phyloP scores from a whole-genome alignment of 2,113 vertebrate species.

The Cromileptes altivelis region DNA sequence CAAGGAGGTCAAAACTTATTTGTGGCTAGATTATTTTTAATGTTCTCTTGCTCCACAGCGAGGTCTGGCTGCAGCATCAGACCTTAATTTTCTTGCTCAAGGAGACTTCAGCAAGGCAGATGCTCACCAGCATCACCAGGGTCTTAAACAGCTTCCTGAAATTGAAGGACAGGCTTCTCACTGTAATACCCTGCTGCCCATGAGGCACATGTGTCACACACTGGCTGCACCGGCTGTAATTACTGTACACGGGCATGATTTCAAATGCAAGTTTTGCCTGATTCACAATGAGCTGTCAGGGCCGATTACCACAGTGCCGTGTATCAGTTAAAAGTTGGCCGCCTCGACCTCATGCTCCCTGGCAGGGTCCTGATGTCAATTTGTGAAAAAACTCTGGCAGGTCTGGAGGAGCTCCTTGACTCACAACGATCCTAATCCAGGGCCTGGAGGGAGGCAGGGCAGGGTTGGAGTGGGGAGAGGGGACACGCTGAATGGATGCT shows the following conservation, averaged over 20 bases:
- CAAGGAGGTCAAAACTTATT: slow-evolving; percentile 8
- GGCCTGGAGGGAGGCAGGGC: slow-evolving; percentile 39
- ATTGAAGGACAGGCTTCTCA: slow-evolving; percentile 31
- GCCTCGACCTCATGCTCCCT: slow-evolving; percentile 9
- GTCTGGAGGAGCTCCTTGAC: slow-evolving; percentile 60
- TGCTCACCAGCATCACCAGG: slow-evolving; percentile 35
- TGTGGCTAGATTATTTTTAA: neutral
- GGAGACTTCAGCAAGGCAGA: slow-evolving; percentile 43
- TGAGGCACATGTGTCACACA: slow-evolving; percentile 45
- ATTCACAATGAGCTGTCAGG: slow-evolving; percentile 61
- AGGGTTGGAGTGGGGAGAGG: slow-evolving; percentile 25
- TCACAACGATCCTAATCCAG: slow-evolving; percentile 47
- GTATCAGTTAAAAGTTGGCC: slow-evolving; percentile 60
- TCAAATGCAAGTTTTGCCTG: slow-evolving; percentile 23
- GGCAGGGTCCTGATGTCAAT: slow-evolving; percentile 59
- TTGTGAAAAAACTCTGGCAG: slow-evolving; percentile 54
- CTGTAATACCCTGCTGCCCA: slow-evolving; percentile 18
- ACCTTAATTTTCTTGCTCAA: slow-evolving; percentile 38
- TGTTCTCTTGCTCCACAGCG: neutral
- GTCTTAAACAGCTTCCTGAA: slow-evolving; percentile 22
- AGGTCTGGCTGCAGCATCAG: slow-evolving; percentile 10
- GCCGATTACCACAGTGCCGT: slow-evolving; percentile 33
- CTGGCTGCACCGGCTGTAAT: slow-evolving; percentile 37
- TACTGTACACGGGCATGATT: slow-evolving; percentile 26
- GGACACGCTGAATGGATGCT: slow-evolving; percentile 38